A percentile compares a stretch with the other conserved stretches of the same genome.
Conservation (phyloP, 1,140 invertebrate species). For the Diabrotica undecimpunctata region DNA sequence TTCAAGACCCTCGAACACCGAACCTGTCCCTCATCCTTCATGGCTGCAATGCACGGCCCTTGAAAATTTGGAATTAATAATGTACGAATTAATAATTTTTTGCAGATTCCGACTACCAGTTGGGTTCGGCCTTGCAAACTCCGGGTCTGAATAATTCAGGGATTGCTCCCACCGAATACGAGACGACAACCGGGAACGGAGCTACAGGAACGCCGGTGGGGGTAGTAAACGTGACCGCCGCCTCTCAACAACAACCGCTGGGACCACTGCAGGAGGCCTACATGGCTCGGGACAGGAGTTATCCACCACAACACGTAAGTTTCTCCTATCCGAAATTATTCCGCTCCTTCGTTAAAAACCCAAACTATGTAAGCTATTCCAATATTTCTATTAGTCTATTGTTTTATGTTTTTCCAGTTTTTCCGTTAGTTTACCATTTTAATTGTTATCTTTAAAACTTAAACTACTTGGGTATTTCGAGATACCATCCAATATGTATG, state of each 20-base stretch:
- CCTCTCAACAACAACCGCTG: slow-evolving; percentile 28
- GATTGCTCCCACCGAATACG: slow-evolving; percentile 35
- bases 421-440: too few species aligned
- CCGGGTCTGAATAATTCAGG: slow-evolving; percentile 48
- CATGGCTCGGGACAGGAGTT: slow-evolving; percentile 42
- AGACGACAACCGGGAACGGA: slow-evolving; percentile 19
- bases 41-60: neutral
- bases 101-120: slow-evolving; percentile 63
- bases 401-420: too few species aligned
- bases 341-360: too few species aligned
- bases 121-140: slow-evolving; percentile 57
- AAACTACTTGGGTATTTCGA: too few species aligned
- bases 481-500: too few species aligned
- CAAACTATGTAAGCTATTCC: too few species aligned
- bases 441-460: too few species aligned
- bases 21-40: neutral
- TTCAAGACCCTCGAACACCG: neutral
- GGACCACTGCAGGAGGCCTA: slow-evolving; percentile 44
- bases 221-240: slow-evolving; percentile 16
- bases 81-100: slow-evolving; percentile 27
- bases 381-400: too few species aligned
- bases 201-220: neutral
- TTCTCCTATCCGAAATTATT: neutral
- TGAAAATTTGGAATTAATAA: slow-evolving; percentile 10
- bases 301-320: slow-evolving; percentile 42